phyloP scores from a whole-genome alignment of 2,888 invertebrate genomes.

The Drosophila incognita region DNA sequence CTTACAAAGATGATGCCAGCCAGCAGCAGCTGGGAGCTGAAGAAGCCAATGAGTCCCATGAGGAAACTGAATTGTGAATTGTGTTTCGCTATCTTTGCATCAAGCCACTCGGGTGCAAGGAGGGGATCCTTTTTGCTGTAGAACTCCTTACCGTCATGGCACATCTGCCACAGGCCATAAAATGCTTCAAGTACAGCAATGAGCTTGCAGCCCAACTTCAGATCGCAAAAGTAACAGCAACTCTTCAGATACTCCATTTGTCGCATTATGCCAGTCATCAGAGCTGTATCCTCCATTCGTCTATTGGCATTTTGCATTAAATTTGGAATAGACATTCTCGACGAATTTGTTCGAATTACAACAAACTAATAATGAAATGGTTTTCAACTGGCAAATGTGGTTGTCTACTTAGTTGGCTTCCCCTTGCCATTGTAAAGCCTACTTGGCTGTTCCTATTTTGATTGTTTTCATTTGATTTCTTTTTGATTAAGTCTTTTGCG shows the following conservation, averaged over 20 bases:
- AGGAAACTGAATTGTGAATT: conserved; percentile 1
- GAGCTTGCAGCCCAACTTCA: conserved; percentile 50
- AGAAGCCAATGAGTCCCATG: conserved; percentile 15
- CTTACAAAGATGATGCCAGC: conserved; percentile 40
- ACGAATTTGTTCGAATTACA: conserved; percentile 12
- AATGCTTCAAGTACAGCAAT: conserved; percentile 47
- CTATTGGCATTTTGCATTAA: conserved; percentile 8
- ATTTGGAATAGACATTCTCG: conserved; percentile 54
- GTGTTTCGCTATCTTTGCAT: not conserved
- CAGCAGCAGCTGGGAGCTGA: conserved; percentile 22
- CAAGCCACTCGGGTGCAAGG: conserved; percentile 12
- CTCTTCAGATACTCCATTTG: conserved; percentile 19
- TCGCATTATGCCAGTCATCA: not conserved
- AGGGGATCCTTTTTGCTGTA: not conserved
- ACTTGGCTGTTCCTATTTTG: conserved; percentile 16
- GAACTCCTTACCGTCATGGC: conserved; percentile 3
- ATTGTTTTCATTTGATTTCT: conserved; percentile 33
- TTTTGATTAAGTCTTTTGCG: conserved; percentile 59
- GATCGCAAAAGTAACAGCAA: conserved; percentile 43
- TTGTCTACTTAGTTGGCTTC: not conserved
- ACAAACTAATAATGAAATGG: conserved; percentile 5
- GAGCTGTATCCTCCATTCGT: not conserved
- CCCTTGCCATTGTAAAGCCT: not conserved
- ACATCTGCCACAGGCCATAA: conserved; percentile 21
- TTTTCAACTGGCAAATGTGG: not conserved